Percentiles rank a stretch among this genome's conserved stretches.
phyloP scores from a whole-genome alignment of 2,888 invertebrate genomes.

The Neoitamus cyanurus region DNA sequence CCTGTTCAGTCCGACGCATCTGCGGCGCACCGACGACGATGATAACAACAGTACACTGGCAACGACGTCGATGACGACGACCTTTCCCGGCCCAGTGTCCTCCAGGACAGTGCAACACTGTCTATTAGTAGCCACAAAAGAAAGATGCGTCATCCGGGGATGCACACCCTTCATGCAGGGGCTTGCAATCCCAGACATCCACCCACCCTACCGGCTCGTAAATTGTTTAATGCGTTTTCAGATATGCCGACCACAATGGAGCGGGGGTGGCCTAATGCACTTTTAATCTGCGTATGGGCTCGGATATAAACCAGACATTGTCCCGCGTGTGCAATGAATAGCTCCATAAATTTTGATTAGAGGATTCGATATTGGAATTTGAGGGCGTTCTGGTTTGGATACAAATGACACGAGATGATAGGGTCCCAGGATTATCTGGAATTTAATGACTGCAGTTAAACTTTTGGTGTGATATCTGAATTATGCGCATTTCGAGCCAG shows the following conservation, averaged over 20 bases:
- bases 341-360: slow-evolving; percentile 41
- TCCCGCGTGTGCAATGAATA: slow-evolving; percentile 43
- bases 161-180: not conserved
- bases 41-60: not conserved
- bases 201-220: slow-evolving; percentile 17
- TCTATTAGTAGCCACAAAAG: slow-evolving; percentile 30
- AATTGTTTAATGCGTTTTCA: slow-evolving; percentile 43
- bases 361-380: slow-evolving; percentile 44
- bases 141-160: slow-evolving; percentile 4
- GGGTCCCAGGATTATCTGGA: slow-evolving; percentile 8
- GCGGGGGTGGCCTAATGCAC: slow-evolving; percentile 39
- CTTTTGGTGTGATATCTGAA: slow-evolving; percentile 26
- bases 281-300: slow-evolving; percentile 41
- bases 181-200: not conserved
- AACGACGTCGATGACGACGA: not conserved
- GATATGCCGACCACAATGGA: slow-evolving; percentile 37
- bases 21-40: not conserved
- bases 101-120: slow-evolving; percentile 28
- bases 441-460: slow-evolving; percentile 29
- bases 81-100: not conserved
- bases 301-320: slow-evolving; percentile 44
- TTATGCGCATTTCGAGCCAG: not conserved
- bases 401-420: slow-evolving; percentile 38
- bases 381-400: slow-evolving; percentile 20
- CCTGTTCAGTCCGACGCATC: not conserved